Conservation (phyloP, 2,113 vertebrate genomes). For the Beaufortia kweichowensis region DNA sequence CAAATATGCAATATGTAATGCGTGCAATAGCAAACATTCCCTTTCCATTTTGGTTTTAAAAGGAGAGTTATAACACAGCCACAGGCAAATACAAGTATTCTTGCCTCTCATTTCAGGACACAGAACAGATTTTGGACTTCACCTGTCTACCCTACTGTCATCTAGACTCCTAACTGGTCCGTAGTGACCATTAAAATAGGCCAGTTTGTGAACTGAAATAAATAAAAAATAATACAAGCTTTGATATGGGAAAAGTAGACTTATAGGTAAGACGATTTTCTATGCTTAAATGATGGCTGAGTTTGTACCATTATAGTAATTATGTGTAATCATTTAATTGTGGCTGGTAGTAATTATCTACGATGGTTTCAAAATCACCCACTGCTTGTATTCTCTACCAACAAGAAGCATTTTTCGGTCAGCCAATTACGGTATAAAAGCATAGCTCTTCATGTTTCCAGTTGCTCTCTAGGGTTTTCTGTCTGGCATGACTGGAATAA, state of each 20-base stretch:
- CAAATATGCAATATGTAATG: too few relatives aligned
- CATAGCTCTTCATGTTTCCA: conserved; percentile 38
- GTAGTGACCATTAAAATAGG: conserved; percentile 4
- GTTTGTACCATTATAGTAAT: conserved; percentile 33
- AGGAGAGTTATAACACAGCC: neutral
- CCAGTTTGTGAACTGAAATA: neutral
- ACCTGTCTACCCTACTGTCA: conserved; percentile 11
- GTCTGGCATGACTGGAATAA: conserved; percentile 35
- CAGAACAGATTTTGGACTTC: neutral
- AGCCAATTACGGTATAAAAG: conserved; percentile 25
- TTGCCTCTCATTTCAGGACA: neutral
- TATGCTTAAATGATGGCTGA: neutral
- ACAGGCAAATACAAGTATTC: conserved; percentile 7
- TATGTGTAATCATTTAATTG: conserved; percentile 49
- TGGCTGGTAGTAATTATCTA: conserved; percentile 43
- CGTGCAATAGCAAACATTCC: neutral
- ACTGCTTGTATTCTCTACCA: conserved; percentile 18
- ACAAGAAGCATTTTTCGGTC: neutral
- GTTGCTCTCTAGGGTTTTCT: conserved; percentile 22
- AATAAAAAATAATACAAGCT: neutral
- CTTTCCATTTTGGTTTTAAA: neutral
- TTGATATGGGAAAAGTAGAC: neutral
- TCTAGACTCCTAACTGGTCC: neutral
- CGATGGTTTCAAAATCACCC: conserved; percentile 39
- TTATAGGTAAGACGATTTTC: neutral